These are phyloP conservation scores for Melanotaenia trifasciata DNA, from an alignment of 2,797 vertebrate species.

Conservation along the genomic window DNA sequence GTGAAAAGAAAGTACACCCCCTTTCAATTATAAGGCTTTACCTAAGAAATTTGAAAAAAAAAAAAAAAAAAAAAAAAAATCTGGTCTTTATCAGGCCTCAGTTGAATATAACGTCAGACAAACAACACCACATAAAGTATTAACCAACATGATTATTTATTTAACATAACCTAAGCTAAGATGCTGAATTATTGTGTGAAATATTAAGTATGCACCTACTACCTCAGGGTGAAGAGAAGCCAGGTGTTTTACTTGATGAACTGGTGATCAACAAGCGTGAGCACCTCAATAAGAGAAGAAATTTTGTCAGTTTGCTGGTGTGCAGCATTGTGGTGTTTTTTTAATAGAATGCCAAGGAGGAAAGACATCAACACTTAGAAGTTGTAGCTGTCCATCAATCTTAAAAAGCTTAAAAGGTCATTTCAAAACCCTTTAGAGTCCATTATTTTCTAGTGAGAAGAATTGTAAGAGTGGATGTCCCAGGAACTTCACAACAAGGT, in stretches of 20 bases:
- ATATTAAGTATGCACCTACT: background rate
- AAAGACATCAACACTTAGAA: background rate
- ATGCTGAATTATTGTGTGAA: background rate
- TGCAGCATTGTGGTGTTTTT: background rate
- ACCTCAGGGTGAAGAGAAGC: background rate
- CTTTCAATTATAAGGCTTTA: background rate
- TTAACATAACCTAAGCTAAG: background rate
- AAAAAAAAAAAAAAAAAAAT: background rate
- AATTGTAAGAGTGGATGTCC: too few relatives aligned
- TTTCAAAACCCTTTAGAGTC: too few relatives aligned
- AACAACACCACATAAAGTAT: background rate
- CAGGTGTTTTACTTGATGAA: background rate
- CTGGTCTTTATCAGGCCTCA: background rate
- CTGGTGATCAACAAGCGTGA: too few relatives aligned
- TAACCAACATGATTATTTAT: background rate
- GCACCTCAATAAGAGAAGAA: background rate
- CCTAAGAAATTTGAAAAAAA: background rate
- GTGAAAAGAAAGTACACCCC: background rate
- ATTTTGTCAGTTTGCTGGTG: background rate
- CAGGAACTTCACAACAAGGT: too few relatives aligned
- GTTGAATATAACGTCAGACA: background rate
- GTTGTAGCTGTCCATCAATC: too few relatives aligned
- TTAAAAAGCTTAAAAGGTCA: too few relatives aligned
- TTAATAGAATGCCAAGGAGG: background rate
- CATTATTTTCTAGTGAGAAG: too few relatives aligned